Conservation (phyloP, 2,113 vertebrate genomes). For the Perccottus glenii region DNA sequence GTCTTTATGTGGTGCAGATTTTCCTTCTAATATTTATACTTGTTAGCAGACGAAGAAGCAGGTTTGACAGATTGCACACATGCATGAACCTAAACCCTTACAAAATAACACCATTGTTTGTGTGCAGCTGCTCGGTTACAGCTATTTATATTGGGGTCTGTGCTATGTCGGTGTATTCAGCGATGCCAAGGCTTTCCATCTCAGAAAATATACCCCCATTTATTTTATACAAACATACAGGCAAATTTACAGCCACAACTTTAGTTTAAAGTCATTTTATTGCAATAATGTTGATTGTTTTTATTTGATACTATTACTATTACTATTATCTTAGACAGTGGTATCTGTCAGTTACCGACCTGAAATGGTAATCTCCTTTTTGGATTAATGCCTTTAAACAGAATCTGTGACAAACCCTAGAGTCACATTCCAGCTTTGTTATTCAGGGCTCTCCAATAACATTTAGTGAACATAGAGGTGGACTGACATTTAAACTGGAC, state of each 20-base stretch:
- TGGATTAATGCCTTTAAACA: slow-evolving; percentile 28
- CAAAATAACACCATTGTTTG: slow-evolving; percentile 46
- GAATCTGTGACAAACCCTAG: slow-evolving; percentile 15
- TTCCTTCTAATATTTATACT: slow-evolving; percentile 31
- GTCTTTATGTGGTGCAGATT: slow-evolving; percentile 59
- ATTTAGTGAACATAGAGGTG: neutral
- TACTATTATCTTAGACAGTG: slow-evolving; percentile 4
- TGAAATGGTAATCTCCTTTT: slow-evolving; percentile 11
- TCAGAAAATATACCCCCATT: slow-evolving; percentile 17
- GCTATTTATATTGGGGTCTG: slow-evolving; percentile 45
- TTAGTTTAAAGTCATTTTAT: slow-evolving; percentile 9
- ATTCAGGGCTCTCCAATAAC: slow-evolving; percentile 1
- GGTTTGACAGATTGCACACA: slow-evolving; percentile 19
- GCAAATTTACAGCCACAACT: neutral
- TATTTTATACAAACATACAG: neutral
- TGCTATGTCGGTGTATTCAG: slow-evolving; percentile 19
- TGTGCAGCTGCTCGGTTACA: slow-evolving; percentile 63
- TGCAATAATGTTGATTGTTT: slow-evolving; percentile 3
- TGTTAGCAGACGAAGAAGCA: slow-evolving; percentile 42
- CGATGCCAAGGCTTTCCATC: neutral
- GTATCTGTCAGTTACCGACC: slow-evolving; percentile 18
- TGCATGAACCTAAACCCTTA: slow-evolving; percentile 23
- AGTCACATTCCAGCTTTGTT: slow-evolving; percentile 28
- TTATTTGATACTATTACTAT: slow-evolving; percentile 5
- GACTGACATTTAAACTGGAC: neutral